These are phyloP conservation scores for Oryzias javanicus DNA, from an alignment of 2,113 vertebrate genomes.

Conservation along the genomic window DNA sequence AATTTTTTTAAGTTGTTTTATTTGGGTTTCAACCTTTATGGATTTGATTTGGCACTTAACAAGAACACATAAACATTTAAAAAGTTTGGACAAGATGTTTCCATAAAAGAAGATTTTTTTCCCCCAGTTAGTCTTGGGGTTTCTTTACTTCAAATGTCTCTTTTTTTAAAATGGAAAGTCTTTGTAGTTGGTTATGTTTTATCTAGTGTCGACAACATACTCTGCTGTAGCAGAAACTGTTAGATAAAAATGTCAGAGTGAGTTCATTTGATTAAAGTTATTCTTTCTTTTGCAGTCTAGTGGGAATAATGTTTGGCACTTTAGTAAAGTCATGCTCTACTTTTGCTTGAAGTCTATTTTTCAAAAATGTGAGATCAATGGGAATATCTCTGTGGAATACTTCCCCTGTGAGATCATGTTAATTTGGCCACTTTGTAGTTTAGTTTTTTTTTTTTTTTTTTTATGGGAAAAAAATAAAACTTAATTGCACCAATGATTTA, in stretches of 20 bases:
- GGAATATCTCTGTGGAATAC: constrained; percentile 4
- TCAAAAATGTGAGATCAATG: constrained; percentile 1
- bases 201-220: too few relatives aligned
- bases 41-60: too few relatives aligned
- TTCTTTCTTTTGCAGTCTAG: too few relatives aligned
- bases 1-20: too few relatives aligned
- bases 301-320: not conserved
- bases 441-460: constrained; percentile 16
- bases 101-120: not conserved
- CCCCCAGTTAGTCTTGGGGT: not conserved
- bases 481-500: constrained; percentile 32
- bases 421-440: constrained; percentile 16
- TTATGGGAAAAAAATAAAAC: constrained; percentile 33
- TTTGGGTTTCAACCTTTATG: too few relatives aligned
- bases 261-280: too few relatives aligned
- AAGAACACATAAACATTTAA: too few relatives aligned
- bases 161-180: not conserved
- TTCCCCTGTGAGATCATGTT: constrained; percentile 25
- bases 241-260: too few relatives aligned
- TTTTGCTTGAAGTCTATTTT: constrained; percentile 7
- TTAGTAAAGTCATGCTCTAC: not conserved
- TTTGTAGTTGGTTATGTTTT: too few relatives aligned
- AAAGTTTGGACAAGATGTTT: not conserved
- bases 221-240: too few relatives aligned
- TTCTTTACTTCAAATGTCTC: not conserved